phyloP scores from a whole-genome alignment of 2,888 invertebrate species.

The Pseudococcus jackbeardsleyi region DNA sequence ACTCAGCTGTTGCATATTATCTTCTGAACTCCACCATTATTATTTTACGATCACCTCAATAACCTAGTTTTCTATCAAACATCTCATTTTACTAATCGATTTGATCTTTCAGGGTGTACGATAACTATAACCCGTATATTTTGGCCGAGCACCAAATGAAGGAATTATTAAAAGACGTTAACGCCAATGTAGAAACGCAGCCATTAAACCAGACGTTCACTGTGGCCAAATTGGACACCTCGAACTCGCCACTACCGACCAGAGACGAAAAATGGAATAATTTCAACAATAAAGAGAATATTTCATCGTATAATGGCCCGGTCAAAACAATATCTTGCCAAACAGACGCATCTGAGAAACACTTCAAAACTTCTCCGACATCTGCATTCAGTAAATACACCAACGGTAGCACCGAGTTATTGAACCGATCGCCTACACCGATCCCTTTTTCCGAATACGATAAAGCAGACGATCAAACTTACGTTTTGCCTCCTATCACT shows the following conservation, averaged over 20 bases:
- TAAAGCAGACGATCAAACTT: constrained; percentile 10
- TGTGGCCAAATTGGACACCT: constrained; percentile 60
- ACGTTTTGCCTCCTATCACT: constrained; percentile 49
- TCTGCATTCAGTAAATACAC: constrained; percentile 70
- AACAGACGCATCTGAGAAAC: constrained; percentile 43
- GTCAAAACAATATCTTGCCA: constrained; percentile 62
- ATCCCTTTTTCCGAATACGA: neutral
- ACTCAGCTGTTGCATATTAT: neutral
- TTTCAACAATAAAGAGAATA: constrained; percentile 55
- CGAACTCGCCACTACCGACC: constrained; percentile 66
- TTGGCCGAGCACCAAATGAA: constrained; percentile 86
- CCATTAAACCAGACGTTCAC: constrained; percentile 58
- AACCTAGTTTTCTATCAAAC: neutral
- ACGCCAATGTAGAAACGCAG: constrained; percentile 60
- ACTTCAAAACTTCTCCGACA: constrained; percentile 69
- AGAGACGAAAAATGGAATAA: constrained; percentile 54
- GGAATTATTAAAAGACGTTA: constrained; percentile 77
- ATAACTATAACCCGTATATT: constrained; percentile 82
- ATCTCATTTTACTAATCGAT: neutral
- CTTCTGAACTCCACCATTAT: neutral
- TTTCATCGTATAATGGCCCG: constrained; percentile 67
- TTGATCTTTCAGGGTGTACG: constrained; percentile 34
- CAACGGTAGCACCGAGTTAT: constrained; percentile 35
- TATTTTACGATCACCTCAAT: too few relatives aligned
- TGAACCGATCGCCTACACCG: constrained; percentile 58